A percentile compares a stretch with the other conserved stretches of the same genome.
Evolutionary conservation across 2,888 invertebrate species (phyloP).

Genomic region (Uloborus plumipes): DNA sequence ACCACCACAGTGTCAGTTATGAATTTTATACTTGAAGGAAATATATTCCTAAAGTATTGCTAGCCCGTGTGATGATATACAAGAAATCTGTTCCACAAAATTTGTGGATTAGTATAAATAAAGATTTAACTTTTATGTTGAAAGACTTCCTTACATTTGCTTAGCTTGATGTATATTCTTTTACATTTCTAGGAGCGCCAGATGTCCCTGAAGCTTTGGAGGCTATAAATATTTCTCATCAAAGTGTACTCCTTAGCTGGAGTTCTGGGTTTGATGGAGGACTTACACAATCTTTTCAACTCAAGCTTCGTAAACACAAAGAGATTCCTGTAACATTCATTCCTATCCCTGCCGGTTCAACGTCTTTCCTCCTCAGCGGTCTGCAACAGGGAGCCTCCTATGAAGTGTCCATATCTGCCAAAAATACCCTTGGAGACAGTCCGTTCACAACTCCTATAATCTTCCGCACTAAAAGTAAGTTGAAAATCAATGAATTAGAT

Average conservation of each 20-base stretch:
- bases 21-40: too few species aligned
- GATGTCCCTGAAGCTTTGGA: constrained; percentile 71
- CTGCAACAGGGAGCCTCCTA: constrained; percentile 87
- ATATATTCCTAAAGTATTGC: too few species aligned
- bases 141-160: too few species aligned
- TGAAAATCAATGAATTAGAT: background rate
- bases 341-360: constrained; percentile 81
- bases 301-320: constrained; percentile 77
- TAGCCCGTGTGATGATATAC: too few species aligned
- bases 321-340: constrained; percentile 75
- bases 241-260: constrained; percentile 87
- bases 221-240: constrained; percentile 88
- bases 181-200: constrained; percentile 69
- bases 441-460: constrained; percentile 76
- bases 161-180: background rate
- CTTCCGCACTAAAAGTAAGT: constrained; percentile 57
- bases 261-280: constrained; percentile 95
- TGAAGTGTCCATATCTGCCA: constrained; percentile 88
- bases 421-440: constrained; percentile 89
- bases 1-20: too few species aligned
- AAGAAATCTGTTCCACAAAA: too few species aligned
- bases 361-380: constrained; percentile 79
- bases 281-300: constrained; percentile 82
- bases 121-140: too few species aligned
- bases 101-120: too few species aligned